A percentile compares a stretch with the other conserved stretches of the same genome.
These are phyloP conservation scores for Drosophila kurseongensis DNA, from an alignment of 1,140 invertebrate genomes.

Conservation along the genomic window DNA sequence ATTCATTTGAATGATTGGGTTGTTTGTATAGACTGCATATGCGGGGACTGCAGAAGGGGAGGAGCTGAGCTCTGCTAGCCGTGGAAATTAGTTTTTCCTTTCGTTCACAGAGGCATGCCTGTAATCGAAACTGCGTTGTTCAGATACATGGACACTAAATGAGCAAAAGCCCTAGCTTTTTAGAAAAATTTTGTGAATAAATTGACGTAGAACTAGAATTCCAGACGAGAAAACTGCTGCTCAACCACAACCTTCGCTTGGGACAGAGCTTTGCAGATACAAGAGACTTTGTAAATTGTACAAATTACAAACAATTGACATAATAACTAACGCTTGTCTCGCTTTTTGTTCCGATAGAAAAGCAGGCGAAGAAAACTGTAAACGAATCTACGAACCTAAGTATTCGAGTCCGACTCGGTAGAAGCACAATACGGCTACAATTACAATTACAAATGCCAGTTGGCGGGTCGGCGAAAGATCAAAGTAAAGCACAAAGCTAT, in stretches of 20 bases:
- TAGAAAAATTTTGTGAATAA: background rate
- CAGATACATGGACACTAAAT: background rate
- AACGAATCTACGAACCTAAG: constrained; percentile 37
- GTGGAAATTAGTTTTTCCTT: constrained; percentile 72
- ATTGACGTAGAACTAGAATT: background rate
- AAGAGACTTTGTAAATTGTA: constrained; percentile 14
- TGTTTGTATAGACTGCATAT: constrained; percentile 63
- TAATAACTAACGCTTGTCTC: constrained; percentile 58
- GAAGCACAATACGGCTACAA: constrained; percentile 46
- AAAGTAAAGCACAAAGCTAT: constrained; percentile 60
- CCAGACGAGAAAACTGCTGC: constrained; percentile 1
- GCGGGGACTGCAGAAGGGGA: background rate
- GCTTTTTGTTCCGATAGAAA: constrained; percentile 42
- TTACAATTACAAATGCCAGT: constrained; percentile 71
- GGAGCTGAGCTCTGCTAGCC: constrained; percentile 10
- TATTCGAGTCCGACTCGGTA: constrained; percentile 10
- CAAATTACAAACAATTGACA: constrained; percentile 71
- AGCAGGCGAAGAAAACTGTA: constrained; percentile 41
- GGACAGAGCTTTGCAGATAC: constrained; percentile 12
- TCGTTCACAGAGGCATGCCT: constrained; percentile 54
- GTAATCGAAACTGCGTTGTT: background rate
- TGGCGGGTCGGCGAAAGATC: constrained; percentile 71
- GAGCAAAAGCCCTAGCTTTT: background rate
- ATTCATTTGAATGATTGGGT: constrained; percentile 80
- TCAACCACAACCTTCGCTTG: background rate